Conservation (phyloP, 64 coral and sea anemone species). For the Porites lutea region DNA sequence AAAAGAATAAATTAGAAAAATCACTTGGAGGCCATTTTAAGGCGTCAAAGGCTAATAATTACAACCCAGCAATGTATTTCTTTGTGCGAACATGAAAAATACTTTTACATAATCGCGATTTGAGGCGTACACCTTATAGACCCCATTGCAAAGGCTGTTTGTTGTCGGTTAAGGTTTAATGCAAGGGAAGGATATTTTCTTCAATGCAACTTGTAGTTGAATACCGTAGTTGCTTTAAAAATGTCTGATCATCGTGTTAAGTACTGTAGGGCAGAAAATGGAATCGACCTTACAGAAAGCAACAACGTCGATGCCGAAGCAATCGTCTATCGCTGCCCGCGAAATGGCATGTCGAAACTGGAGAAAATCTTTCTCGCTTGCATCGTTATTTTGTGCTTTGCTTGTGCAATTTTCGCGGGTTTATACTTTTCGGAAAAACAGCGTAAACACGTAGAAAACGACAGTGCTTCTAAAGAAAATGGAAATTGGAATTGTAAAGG, state of each 20-base stretch:
- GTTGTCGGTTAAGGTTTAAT: not conserved
- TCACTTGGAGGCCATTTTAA: not conserved
- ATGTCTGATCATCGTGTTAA: not conserved
- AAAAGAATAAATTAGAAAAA: not conserved
- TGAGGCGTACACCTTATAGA: not conserved
- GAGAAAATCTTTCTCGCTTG: slow-evolving; percentile 14
- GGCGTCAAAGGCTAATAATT: not conserved
- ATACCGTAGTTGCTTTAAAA: not conserved
- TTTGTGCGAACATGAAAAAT: not conserved
- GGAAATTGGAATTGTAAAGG: not conserved
- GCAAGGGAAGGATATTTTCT: not conserved
- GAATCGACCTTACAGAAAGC: not conserved
- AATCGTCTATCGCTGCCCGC: not conserved
- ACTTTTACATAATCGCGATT: not conserved
- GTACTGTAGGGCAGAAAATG: slow-evolving; percentile 16
- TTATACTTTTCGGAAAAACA: slow-evolving; percentile 9
- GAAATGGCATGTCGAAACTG: not conserved
- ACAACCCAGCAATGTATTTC: not conserved
- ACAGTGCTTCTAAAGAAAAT: not conserved
- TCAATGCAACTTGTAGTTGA: not conserved
- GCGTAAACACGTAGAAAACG: not conserved
- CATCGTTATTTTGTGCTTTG: not conserved
- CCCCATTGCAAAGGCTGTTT: not conserved
- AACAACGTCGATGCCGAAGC: not conserved
- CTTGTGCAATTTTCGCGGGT: not conserved